These are phyloP conservation scores for Momotus momota DNA, from an alignment of 2,797 vertebrate species.

Conservation along the genomic window DNA sequence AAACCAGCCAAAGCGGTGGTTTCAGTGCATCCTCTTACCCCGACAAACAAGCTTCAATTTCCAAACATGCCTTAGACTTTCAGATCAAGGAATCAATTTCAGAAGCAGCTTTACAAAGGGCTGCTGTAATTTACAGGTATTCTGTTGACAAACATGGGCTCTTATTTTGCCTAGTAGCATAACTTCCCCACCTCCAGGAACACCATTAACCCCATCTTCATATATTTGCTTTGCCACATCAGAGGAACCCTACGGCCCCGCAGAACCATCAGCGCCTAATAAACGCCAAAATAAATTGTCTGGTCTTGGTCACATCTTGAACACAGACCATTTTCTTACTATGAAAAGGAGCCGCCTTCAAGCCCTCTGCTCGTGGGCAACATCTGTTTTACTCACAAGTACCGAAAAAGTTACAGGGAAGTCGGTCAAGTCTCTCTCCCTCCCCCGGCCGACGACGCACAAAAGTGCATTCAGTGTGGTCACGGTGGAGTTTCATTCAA, in stretches of 20 bases:
- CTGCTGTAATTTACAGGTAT: background rate
- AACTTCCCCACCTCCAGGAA: slow-evolving; percentile 1
- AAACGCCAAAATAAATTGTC: background rate
- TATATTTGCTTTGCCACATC: background rate
- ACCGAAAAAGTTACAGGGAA: slow-evolving; percentile 6
- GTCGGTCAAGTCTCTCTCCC: background rate
- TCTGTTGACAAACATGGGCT: background rate
- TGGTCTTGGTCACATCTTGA: slow-evolving; percentile 54
- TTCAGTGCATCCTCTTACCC: background rate
- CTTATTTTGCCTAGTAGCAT: background rate
- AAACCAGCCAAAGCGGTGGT: background rate
- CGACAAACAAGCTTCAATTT: background rate
- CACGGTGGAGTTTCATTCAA: slow-evolving; percentile 30
- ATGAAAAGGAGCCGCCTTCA: background rate
- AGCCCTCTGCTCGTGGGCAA: background rate
- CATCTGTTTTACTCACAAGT: background rate
- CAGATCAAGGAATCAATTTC: background rate
- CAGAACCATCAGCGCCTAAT: background rate
- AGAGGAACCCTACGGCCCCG: background rate
- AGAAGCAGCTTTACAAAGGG: background rate
- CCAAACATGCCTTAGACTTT: background rate
- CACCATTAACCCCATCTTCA: background rate
- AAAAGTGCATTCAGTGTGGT: slow-evolving; percentile 15
- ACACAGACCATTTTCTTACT: background rate
- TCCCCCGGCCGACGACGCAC: background rate